These are phyloP conservation scores for Atta colombica DNA, from an alignment of 1,140 invertebrate genomes.

Conservation along the genomic window DNA sequence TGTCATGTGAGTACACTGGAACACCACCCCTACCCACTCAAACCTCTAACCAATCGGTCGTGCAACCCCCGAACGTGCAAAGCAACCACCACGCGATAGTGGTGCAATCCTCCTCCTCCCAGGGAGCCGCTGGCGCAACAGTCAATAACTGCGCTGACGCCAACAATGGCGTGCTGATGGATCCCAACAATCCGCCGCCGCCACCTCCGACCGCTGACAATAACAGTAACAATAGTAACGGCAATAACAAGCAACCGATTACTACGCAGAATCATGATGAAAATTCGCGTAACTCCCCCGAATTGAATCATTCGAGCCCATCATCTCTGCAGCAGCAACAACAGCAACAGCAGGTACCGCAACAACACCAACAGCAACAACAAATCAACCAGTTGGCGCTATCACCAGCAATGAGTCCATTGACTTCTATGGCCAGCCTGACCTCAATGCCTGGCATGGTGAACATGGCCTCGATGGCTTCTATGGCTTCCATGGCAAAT, in stretches of 20 bases:
- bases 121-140: conserved; percentile 77
- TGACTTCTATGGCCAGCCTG: conserved; percentile 80
- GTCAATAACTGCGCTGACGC: conserved; percentile 77
- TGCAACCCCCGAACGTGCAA: conserved; percentile 82
- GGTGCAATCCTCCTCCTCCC: conserved; percentile 77
- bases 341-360: conserved; percentile 49
- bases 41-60: conserved; percentile 86
- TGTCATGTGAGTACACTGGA: conserved; percentile 96
- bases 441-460: conserved; percentile 80
- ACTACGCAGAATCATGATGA: conserved; percentile 83
- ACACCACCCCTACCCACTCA: conserved; percentile 89
- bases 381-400: conserved; percentile 74
- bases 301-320: conserved; percentile 84
- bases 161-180: conserved; percentile 87
- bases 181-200: conserved; percentile 87
- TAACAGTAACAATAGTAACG: conserved; percentile 73
- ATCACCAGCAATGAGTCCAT: conserved; percentile 78
- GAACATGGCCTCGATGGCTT: conserved; percentile 78
- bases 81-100: conserved; percentile 78
- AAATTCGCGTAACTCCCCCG: conserved; percentile 84
- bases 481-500: conserved; percentile 75
- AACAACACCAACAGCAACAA: conserved; percentile 65
- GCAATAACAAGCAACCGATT: conserved; percentile 78
- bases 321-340: conserved; percentile 77
- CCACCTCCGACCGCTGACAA: conserved; percentile 84